These are phyloP conservation scores for Athalia cordata DNA, from an alignment of 2,888 invertebrate species.

Conservation along the genomic window DNA sequence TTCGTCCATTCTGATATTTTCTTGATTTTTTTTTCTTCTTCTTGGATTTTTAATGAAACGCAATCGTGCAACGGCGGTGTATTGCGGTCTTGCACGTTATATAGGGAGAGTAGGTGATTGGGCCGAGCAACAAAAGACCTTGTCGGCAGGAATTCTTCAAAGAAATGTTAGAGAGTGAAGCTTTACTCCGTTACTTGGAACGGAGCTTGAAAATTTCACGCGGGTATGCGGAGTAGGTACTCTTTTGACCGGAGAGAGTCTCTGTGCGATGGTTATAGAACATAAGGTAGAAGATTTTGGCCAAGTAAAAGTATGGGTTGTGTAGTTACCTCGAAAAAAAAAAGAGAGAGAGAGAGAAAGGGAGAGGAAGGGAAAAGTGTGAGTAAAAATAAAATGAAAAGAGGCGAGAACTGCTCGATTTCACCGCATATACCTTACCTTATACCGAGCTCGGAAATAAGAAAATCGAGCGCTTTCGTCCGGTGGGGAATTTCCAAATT, in stretches of 20 bases:
- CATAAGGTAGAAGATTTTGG: no score
- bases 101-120: not conserved
- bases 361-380: conserved; percentile 45
- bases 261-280: no score
- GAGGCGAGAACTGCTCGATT: conserved; percentile 21
- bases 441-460: conserved; percentile 13
- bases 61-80: no score
- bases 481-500: conserved; percentile 6
- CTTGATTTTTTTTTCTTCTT: no score
- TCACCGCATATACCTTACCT: not conserved
- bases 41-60: no score
- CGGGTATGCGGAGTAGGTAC: not conserved
- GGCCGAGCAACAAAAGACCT: not conserved
- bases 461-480: conserved; percentile 22
- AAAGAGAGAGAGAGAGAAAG: conserved; percentile 16
- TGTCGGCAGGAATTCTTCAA: conserved; percentile 5
- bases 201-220: conserved; percentile 4
- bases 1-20: no score
- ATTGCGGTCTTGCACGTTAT: no score
- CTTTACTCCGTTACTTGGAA: conserved; percentile 11
- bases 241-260: conserved; percentile 1
- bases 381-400: not conserved
- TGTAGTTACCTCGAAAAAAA: no score
- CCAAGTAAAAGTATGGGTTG: no score
- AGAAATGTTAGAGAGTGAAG: not conserved